Evolutionary conservation across 2,888 invertebrate species (phyloP), one percentile per base, ranked within the genome.

Genomic region (Ypsolopha sequella): DNA sequence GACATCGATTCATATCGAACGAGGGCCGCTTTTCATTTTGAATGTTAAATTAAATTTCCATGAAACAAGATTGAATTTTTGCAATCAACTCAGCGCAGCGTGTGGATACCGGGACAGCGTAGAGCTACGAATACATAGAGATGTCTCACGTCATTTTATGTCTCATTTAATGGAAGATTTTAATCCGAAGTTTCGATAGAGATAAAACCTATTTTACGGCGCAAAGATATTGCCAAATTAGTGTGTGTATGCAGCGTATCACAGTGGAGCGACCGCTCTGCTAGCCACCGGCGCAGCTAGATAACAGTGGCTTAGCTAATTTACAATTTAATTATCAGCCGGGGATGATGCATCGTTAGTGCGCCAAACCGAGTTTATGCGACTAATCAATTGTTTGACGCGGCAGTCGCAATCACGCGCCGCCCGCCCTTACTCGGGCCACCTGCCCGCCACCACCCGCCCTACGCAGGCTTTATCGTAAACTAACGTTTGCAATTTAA

Each of bases 381-480:
- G 78, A 84, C 85, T 86, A 86, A 86, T 85, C 86, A 86, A 85
- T 85, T 86, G 86, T 85, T 86, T 85, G 86, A 84, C 82, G 84
- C 80, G 82, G 80, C 80, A 79, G 68, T 62, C 63, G 81, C 84
- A 85, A 85, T 85, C 85, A 85, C 80, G 79, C 70, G 74, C 73
- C 68, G 56, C 54, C 56, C 54, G 56, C 54, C 55, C 56, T 53
- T 52, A 53, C 53, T 65, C 62, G 59, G 60, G 63, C 62, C 62
- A 64, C 61, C 51, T 58, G 60, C 43, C 58, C 64, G 60, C 56
- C 57, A 55, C 45, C 52, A 50, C 51, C 11, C 50, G 43, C 8
- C 10, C 50, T n/a, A 45, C 39, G 38, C 44, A 39, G 24, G 24
- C 24, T 24, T 24, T 24, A 24, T 24, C 24, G 24, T 24, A 24